These are phyloP conservation scores for Nezara viridula DNA, from an alignment of 2,888 invertebrate genomes.

Conservation along the genomic window DNA sequence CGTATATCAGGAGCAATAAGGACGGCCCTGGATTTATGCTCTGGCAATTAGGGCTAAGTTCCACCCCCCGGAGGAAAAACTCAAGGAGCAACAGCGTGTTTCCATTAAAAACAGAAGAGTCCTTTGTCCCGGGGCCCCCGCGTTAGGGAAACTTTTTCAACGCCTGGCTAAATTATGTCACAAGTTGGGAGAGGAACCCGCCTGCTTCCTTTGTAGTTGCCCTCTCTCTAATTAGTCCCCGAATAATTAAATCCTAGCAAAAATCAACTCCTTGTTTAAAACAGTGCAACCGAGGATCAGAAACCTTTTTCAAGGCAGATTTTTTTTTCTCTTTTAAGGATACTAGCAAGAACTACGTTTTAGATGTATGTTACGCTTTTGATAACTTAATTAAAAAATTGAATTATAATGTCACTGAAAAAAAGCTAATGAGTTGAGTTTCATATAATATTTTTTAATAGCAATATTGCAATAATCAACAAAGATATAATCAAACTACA, in stretches of 20 bases:
- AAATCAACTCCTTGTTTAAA: constrained; percentile 41
- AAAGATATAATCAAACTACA: too few species aligned
- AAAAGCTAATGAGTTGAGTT: too few species aligned
- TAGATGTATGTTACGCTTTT: background rate
- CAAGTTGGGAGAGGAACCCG: constrained; percentile 48
- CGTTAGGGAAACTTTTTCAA: constrained; percentile 52
- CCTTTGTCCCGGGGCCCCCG: background rate
- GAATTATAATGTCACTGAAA: background rate
- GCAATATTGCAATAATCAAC: too few species aligned
- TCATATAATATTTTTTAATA: too few species aligned
- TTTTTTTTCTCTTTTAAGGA: background rate
- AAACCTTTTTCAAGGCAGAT: background rate
- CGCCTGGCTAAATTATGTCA: constrained; percentile 58
- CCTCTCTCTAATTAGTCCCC: constrained; percentile 24
- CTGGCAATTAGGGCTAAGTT: constrained; percentile 57
- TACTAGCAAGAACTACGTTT: background rate
- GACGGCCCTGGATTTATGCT: constrained; percentile 58
- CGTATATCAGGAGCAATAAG: constrained; percentile 64
- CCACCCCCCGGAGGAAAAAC: constrained; percentile 57
- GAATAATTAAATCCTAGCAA: constrained; percentile 44
- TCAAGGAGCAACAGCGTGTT: constrained; percentile 58
- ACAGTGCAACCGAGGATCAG: constrained; percentile 32
- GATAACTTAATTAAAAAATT: constrained; percentile 7
- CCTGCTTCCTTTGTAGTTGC: background rate
- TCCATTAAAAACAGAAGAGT: constrained; percentile 57